Base-by-base conservation (phyloP, 1,140 invertebrate species). In the Diuraphis noxia region DNA sequence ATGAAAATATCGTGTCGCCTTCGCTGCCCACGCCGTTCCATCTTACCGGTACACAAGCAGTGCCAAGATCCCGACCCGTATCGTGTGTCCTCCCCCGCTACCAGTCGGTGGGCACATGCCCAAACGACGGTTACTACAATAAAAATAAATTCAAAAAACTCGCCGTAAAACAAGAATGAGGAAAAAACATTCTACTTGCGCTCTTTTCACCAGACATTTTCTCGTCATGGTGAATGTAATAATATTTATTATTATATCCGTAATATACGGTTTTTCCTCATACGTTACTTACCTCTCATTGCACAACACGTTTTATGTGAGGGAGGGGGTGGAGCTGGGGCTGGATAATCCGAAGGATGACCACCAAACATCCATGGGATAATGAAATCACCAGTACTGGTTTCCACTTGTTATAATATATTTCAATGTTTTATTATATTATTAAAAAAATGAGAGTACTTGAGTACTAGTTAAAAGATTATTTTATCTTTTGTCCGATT, bases 401-500 rank as follows among this genome's bases (percentile, higher is more conserved):
- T 63, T 88, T 63, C 56, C 49, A n/a, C 25, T 6, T 86, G n/a
- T 46, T 84, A 41, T 84, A 63, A n/a, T 72, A 72, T 72, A 72
- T 72, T 72, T n/a, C 13, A n/a, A 72, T n/a, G 13, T n/a, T 72
- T 63, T 63, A 13, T n/a, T 8, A 9, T 72, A 72, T 72, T 56
- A 63, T 49, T 49, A n/a, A 72, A 72, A n/a, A 63, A n/a, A 72
- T 72, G n/a, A 0, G 13, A 72, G 56, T 72, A n/a, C n/a, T n/a
- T n/a, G n/a, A n/a, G n/a, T n/a, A 10, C 25, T 63, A 63, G 56
- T n/a, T 72, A 30, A 72, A 72, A 72, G 56, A 72, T 72, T 72
- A 72, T 72, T n/a, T 19, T 23, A 43, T 63, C 86, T 88, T 88
- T 88, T 88, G 86, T 88, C 40, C 25, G 86, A n/a, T 88, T 41